These are phyloP conservation scores for Rhea americana DNA, from an alignment of 2,113 vertebrate genomes.

Conservation along the genomic window DNA sequence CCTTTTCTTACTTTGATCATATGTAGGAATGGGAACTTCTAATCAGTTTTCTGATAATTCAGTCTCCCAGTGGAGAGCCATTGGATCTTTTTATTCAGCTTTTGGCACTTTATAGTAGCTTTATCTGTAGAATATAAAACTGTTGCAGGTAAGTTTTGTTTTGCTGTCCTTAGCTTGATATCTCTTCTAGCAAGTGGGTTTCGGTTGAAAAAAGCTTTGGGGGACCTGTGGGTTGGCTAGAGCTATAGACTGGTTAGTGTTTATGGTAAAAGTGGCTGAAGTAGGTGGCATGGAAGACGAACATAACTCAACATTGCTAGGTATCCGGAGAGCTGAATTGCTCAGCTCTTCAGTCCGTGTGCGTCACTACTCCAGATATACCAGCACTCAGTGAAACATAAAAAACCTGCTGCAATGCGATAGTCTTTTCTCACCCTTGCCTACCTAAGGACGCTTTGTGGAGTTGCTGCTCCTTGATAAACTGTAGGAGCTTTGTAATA, in stretches of 20 bases:
- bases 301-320: not conserved
- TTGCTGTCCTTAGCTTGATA: conserved; percentile 10
- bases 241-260: not conserved
- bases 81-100: conserved; percentile 31
- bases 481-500: not conserved
- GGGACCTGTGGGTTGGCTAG: not conserved
- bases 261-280: not conserved
- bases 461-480: not conserved
- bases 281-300: not conserved
- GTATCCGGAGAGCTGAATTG: not conserved
- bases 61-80: not conserved
- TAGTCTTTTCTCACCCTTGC: not conserved
- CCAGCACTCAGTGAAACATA: not conserved
- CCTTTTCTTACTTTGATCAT: no score
- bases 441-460: not conserved
- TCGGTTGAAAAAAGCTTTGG: not conserved
- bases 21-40: no score
- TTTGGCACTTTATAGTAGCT: not conserved
- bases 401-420: not conserved
- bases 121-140: conserved; percentile 41
- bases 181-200: not conserved
- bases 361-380: not conserved
- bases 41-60: conserved; percentile 24
- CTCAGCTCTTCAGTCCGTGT: not conserved
- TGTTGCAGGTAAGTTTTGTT: conserved; percentile 32